Conservation (phyloP, 2,888 invertebrate genomes). For the Allygus modestus region DNA sequence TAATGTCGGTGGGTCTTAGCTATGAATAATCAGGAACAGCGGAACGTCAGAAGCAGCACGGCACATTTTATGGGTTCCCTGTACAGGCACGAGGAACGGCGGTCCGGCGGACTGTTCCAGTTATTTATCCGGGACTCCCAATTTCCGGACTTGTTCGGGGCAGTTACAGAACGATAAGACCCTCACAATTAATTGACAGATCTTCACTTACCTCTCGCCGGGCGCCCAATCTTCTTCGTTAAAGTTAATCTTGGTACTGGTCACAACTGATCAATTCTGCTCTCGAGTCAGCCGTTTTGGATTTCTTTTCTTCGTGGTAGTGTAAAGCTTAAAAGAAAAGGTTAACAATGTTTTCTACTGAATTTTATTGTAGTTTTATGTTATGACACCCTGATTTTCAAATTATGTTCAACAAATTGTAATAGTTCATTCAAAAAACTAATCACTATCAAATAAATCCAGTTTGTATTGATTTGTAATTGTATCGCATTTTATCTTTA, state of each 20-base stretch:
- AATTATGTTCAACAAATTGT: too few species aligned
- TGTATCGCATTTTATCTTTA: too few species aligned
- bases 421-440: too few species aligned
- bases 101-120: slow-evolving; percentile 29
- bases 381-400: too few species aligned
- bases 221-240: slow-evolving; percentile 44
- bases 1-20: neutral
- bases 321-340: too few species aligned
- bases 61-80: slow-evolving; percentile 5
- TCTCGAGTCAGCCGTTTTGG: neutral
- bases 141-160: slow-evolving; percentile 59
- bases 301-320: too few species aligned
- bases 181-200: slow-evolving; percentile 37
- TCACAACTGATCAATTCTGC: neutral
- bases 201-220: slow-evolving; percentile 12
- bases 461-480: too few species aligned
- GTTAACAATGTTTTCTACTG: too few species aligned
- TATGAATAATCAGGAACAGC: slow-evolving; percentile 18
- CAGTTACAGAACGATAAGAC: slow-evolving; percentile 34
- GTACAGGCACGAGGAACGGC: slow-evolving; percentile 6
- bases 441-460: too few species aligned
- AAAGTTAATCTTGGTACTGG: neutral
- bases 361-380: too few species aligned
- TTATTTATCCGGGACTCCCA: slow-evolving; percentile 50
- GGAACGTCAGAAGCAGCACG: slow-evolving; percentile 4